phyloP scores from a whole-genome alignment of 1,140 invertebrate species.

The Oncopodura yosiiana region DNA sequence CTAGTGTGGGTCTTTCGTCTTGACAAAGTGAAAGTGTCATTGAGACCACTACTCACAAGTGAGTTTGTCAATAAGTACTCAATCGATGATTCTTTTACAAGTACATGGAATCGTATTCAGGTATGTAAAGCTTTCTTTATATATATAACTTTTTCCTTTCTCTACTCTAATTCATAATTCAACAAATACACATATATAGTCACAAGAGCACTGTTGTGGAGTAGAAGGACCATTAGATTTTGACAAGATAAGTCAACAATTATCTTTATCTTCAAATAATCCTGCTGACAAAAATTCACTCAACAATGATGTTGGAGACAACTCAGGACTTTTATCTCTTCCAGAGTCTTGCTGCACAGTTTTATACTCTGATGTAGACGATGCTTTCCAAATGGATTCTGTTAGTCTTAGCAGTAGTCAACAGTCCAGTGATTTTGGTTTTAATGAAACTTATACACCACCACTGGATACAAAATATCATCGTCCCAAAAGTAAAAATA shows the following conservation, averaged over 20 bases:
- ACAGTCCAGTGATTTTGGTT: no score
- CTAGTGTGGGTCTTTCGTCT: constrained; percentile 75
- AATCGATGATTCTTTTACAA: constrained; percentile 24
- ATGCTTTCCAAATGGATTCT: no score
- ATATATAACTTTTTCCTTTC: background rate
- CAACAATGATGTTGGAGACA: background rate
- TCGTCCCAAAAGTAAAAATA: background rate
- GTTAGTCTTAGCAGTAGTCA: no score
- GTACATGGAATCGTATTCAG: constrained; percentile 28
- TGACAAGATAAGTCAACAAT: no score
- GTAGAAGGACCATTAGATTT: constrained; percentile 60
- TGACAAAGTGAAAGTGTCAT: constrained; percentile 54
- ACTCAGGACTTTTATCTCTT: constrained; percentile 2
- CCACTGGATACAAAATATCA: no score
- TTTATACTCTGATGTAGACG: no score
- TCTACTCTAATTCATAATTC: background rate
- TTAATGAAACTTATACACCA: no score
- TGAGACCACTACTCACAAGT: constrained; percentile 54
- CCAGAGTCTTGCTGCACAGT: constrained; percentile 30
- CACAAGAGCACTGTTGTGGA: constrained; percentile 55
- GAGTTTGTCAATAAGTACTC: constrained; percentile 30
- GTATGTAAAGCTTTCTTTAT: background rate
- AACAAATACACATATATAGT: background rate
- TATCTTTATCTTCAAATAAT: constrained; percentile 2
- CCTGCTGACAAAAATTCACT: background rate